Base-by-base conservation (phyloP, 2,113 vertebrate genomes). In the Brienomyrus longianalis region DNA sequence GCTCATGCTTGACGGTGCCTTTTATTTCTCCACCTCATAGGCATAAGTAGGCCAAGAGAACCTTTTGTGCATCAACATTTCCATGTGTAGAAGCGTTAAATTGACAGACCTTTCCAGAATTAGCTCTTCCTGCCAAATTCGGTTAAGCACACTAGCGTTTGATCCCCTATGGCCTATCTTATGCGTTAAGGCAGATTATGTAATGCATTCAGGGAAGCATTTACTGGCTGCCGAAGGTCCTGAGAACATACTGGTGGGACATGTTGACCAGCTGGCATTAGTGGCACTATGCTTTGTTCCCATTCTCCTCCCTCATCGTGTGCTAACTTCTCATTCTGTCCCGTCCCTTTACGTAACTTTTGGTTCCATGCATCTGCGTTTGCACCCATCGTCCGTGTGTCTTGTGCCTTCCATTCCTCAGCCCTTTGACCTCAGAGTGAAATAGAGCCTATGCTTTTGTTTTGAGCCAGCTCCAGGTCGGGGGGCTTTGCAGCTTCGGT, bases 371-470 rank as follows among this genome's bases (percentile, higher is more conserved):
- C 77, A 80, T 87, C 31, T 47, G 62, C 48, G 45, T 86, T 74
- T 39, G 70, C 74, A 54, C 31, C 50, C 35, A n/a, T 56, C 84
- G n/a, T 39, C 89, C 50, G 1, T 17, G 10, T 86, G 17, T 90
- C 84, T 70, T 23, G 15, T 87, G 62, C 87, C 84, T 52, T 27
- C 54, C 43, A 35, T 52, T 45, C 66, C 47, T 35, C 43, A 1
- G 31, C 84, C 85, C 27, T 45, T 77, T 23, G 84, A 52, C 47
- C 50, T 52, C 85, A 35, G 84, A 87, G 85, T 87, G 84, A 87
- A 90, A 87, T 87, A 87, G 85, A 87, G 84, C 35, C 66, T 87
- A 87, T 90, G 89, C 89, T 90, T 90, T 90, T 87, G 89, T 52
- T 87, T 87, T 84, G 89, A 89, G 80, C 52, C 89, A 84, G 21